Percentiles rank a stretch among this genome's conserved stretches.
Evolutionary conservation across 2,888 invertebrate genomes (phyloP).

Genomic region (Heteropelma amictum): DNA sequence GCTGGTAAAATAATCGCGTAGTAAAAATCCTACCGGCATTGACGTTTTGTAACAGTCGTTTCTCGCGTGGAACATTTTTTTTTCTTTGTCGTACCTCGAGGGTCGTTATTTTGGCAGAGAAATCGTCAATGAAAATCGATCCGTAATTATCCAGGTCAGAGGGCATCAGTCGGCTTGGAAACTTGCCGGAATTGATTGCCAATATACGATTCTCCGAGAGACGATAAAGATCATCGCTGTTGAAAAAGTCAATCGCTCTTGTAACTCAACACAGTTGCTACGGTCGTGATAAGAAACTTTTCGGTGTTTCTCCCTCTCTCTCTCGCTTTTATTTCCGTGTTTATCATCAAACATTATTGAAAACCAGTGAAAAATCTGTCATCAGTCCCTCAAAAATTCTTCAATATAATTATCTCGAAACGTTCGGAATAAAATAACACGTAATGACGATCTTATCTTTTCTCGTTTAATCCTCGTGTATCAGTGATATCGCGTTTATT

Average conservation of each 20-base stretch:
- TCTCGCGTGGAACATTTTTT: neutral
- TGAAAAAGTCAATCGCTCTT: slow-evolving; percentile 48
- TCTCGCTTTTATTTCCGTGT: neutral
- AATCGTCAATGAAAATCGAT: slow-evolving; percentile 76
- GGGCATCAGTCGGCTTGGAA: slow-evolving; percentile 74
- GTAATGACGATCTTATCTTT: neutral
- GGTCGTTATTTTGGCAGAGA: slow-evolving; percentile 65
- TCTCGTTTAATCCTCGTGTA: neutral
- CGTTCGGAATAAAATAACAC: neutral
- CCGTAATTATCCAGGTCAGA: slow-evolving; percentile 71
- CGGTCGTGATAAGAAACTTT: neutral
- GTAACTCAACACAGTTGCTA: slow-evolving; percentile 13
- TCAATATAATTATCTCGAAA: neutral
- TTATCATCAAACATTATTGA: neutral
- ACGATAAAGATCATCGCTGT: slow-evolving; percentile 23
- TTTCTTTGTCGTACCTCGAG: slow-evolving; percentile 32
- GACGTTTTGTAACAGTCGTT: neutral
- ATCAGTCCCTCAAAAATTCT: neutral
- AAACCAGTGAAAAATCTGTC: neutral
- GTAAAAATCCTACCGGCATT: slow-evolving; percentile 8
- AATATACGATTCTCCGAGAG: slow-evolving; percentile 21
- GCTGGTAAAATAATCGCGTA: slow-evolving; percentile 19
- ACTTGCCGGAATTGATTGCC: slow-evolving; percentile 68
- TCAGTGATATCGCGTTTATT: neutral
- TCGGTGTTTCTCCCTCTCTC: neutral